phyloP scores from a whole-genome alignment of 2,888 invertebrate species.

The Dynastes tityus region DNA sequence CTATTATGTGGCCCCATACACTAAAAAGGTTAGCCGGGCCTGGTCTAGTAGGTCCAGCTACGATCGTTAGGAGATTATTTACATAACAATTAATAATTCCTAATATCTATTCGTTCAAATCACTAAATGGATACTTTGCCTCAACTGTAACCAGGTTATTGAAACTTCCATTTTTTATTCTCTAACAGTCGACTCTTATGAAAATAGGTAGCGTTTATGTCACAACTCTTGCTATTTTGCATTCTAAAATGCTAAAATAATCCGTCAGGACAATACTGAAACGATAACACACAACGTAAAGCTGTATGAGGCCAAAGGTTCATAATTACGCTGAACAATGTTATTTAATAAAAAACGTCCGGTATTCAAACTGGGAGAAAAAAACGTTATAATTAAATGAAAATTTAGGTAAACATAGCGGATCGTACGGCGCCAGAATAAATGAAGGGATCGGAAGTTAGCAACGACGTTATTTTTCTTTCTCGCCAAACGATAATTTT shows the following conservation, averaged over 20 bases:
- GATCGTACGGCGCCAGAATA: not conserved
- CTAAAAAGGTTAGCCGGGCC: no score
- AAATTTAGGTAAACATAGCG: slow-evolving; percentile 29
- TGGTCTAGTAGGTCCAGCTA: no score
- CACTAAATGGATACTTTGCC: no score
- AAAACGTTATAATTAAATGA: slow-evolving; percentile 34
- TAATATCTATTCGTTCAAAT: no score
- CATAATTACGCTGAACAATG: slow-evolving; percentile 13
- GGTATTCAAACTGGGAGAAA: slow-evolving; percentile 19
- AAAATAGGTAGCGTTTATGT: no score
- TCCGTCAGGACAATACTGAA: not conserved
- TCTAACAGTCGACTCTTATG: no score
- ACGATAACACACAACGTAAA: not conserved
- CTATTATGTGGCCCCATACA: no score
- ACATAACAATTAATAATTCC: no score
- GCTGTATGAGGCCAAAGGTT: not conserved
- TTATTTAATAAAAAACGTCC: slow-evolving; percentile 19
- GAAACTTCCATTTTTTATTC: no score
- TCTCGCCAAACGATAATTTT: not conserved
- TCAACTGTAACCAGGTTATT: no score
- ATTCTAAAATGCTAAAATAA: not conserved
- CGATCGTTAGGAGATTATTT: no score
- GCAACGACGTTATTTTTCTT: not conserved
- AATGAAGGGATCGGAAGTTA: slow-evolving; percentile 4
- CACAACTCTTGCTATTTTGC: not conserved